These are phyloP conservation scores for Xestobium rufovillosum DNA, from an alignment of 2,888 invertebrate species.

Conservation along the genomic window DNA sequence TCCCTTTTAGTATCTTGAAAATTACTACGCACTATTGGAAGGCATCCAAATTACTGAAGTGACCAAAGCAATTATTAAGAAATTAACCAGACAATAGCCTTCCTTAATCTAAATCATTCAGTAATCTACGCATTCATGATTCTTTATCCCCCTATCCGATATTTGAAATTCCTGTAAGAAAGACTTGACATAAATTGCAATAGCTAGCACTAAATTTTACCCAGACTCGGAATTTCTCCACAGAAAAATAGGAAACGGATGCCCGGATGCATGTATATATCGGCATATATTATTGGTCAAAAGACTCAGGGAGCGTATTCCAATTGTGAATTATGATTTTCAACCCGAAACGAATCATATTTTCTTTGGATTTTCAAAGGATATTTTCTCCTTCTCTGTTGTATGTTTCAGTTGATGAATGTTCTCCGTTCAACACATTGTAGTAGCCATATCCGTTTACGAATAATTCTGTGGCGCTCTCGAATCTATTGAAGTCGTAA, in stretches of 20 bases:
- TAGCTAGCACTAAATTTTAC: no score
- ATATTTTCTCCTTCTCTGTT: constrained; percentile 26
- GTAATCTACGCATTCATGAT: no score
- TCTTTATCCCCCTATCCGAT: no score
- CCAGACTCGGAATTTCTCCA: no score
- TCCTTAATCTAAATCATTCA: no score
- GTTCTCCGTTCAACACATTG: constrained; percentile 33
- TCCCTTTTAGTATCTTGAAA: no score
- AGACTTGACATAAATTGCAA: no score
- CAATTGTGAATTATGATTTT: constrained; percentile 44
- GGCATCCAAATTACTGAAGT: no score
- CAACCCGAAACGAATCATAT: constrained; percentile 43
- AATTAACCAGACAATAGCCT: no score
- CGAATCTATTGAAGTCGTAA: constrained; percentile 38
- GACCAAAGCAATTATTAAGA: no score
- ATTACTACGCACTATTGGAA: no score
- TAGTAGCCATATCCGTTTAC: constrained; percentile 34
- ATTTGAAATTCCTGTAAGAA: no score
- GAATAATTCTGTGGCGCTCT: constrained; percentile 36
- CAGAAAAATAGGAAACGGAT: constrained; percentile 26
- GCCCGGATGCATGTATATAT: constrained; percentile 28
- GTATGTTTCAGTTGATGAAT: constrained; percentile 19
- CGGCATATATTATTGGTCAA: constrained; percentile 45
- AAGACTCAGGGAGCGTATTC: constrained; percentile 41
- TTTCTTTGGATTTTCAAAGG: constrained; percentile 42